Conservation (phyloP, 2,888 invertebrate species). For the Spatulosminthurus flaviceps region DNA sequence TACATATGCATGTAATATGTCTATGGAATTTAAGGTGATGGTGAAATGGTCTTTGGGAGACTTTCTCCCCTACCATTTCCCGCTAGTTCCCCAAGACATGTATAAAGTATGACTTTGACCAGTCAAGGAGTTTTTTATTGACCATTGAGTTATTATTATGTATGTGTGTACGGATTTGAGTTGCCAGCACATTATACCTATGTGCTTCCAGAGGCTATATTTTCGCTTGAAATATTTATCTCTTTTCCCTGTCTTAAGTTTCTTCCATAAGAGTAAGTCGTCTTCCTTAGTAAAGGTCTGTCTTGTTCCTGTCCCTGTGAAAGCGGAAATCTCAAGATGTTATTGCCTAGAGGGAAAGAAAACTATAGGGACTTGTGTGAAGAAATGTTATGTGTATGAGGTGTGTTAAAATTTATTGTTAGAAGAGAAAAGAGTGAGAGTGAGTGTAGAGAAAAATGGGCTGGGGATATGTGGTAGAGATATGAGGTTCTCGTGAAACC, state of each 20-base stretch:
- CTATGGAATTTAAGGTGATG: too few relatives aligned
- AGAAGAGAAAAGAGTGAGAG: conserved; percentile 25
- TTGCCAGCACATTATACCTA: neutral
- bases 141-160: conserved; percentile 20
- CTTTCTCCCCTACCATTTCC: neutral
- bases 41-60: neutral
- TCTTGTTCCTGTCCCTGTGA: neutral
- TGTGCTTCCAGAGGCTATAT: neutral
- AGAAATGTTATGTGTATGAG: neutral
- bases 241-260: too few relatives aligned
- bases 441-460: conserved; percentile 21
- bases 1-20: neutral
- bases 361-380: conserved; percentile 23
- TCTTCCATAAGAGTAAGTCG: too few relatives aligned
- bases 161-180: conserved; percentile 1
- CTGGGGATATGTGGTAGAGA: too few relatives aligned
- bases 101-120: conserved; percentile 15
- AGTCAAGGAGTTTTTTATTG: conserved; percentile 31
- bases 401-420: conserved; percentile 41
- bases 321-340: conserved; percentile 5
- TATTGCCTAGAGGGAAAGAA: neutral
- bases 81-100: neutral
- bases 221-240: too few relatives aligned
- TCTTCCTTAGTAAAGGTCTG: too few relatives aligned
- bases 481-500: too few relatives aligned